A percentile compares a stretch with the other conserved stretches of the same genome.
Evolutionary conservation across 2,797 vertebrate genomes (phyloP).

Genomic region (Sorex maritimensis): DNA sequence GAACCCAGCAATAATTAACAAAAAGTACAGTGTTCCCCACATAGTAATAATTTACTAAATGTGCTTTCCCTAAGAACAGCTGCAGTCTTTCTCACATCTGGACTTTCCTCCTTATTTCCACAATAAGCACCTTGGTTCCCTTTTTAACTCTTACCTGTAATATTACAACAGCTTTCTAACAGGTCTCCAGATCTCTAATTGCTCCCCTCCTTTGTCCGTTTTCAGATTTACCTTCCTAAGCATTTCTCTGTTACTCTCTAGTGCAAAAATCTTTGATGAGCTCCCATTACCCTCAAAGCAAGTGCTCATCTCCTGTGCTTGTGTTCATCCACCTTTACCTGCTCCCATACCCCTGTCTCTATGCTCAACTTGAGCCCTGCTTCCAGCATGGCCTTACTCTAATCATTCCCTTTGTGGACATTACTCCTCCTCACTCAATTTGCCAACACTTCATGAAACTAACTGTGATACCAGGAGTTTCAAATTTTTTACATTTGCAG

Average conservation of each 20-base stretch:
- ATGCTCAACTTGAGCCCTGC: not conserved
- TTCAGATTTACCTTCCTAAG: not conserved
- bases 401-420: not conserved
- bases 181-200: not conserved
- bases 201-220: not conserved
- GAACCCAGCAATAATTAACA: slow-evolving; percentile 34
- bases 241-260: not conserved
- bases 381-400: not conserved
- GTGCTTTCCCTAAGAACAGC: not conserved
- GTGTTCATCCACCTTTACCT: not conserved
- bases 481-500: not conserved
- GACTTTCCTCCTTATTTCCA: slow-evolving; percentile 15
- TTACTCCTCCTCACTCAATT: not conserved
- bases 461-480: not conserved
- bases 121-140: not conserved
- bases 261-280: not conserved
- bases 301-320: not conserved
- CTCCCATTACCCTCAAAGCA: not conserved
- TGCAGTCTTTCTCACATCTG: slow-evolving; percentile 7
- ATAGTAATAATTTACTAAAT: slow-evolving; percentile 22
- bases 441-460: not conserved
- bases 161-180: slow-evolving; percentile 5
- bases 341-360: not conserved
- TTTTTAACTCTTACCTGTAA: not conserved
- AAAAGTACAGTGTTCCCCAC: slow-evolving; percentile 2